Evolutionary conservation across 2,888 invertebrate species (phyloP), one percentile per base, ranked within the genome.

Genomic region (Philhelius pedissequus): DNA sequence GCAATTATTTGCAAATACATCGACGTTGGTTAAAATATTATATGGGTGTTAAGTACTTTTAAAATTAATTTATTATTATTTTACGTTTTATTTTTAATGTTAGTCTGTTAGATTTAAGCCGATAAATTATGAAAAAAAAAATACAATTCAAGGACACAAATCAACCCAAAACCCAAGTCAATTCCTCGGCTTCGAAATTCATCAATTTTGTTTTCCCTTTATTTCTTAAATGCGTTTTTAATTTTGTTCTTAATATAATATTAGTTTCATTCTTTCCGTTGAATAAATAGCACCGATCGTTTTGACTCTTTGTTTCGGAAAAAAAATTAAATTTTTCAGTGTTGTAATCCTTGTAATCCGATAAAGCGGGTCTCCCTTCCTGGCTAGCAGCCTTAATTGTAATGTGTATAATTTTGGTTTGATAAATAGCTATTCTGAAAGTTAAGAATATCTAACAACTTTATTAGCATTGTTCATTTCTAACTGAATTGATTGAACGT

Each of bases 401-500:
- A 58, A 22, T 22, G n/a, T 38, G 18, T 22, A 35, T 56, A 13
- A 35, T 60, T 60, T 71, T 81, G 76, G 71, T 81, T 81, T 81
- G 71, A 66, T 70, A 71, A 64, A 70, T 70, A 76, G 58, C 70
- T 76, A n/a, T n/a, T n/a, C n/a, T 71, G 22, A 40, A 70, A 66
- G 52, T 58, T 20, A 77, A 76, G 58, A 50, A 76, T 35, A 76
- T 71, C 58, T 71, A 4, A 13, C 6, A 50, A 22, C 66, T 71
- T 81, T 81, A 71, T 81, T 81, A 71, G 76, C 70, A 50, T 64
- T 70, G 62, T 68, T 64, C 25, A 18, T 56, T 32, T n/a, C 18
- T 43, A 32, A 11, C 0, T 3, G 22, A 6, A 13, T 9, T 7
- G 30, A 11, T 25, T 54, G 18, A 40, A 45, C 25, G 9, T 5